Conservation (phyloP, 2,113 vertebrate species). For the Actenoides hombroni region DNA sequence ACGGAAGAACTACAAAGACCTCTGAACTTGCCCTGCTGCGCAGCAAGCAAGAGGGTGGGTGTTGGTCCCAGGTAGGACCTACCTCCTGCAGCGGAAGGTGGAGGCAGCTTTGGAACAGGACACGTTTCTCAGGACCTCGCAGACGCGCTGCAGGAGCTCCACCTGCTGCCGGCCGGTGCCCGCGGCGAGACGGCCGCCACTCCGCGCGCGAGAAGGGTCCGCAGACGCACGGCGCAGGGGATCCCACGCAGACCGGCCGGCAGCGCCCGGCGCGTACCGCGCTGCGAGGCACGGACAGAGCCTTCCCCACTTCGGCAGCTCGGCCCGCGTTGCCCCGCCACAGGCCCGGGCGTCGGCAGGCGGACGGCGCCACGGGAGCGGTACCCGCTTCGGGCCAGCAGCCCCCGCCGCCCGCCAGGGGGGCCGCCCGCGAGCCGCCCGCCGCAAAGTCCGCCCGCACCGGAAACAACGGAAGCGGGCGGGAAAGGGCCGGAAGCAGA, state of each 20-base stretch:
- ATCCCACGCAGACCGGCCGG: fast-evolving
- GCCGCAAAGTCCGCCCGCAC: no score
- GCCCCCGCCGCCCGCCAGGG: no score
- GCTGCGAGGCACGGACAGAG: fast-evolving
- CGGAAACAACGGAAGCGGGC: neutral
- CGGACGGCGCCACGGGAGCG: fast-evolving
- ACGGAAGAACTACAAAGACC: no score
- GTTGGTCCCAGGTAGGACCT: no score
- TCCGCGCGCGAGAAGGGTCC: fast-evolving
- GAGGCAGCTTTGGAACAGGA: fast-evolving
- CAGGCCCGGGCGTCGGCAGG: no score
- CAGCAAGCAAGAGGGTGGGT: fast-evolving
- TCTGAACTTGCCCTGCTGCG: fast-evolving
- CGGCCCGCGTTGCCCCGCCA: fast-evolving
- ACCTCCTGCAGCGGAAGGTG: fast-evolving
- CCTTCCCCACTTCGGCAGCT: fast-evolving
- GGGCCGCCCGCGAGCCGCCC: neutral
- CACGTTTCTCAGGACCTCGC: fast-evolving
- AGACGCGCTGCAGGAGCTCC: neutral
- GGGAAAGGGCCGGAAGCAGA: neutral
- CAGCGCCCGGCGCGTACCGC: no score
- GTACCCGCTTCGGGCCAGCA: neutral
- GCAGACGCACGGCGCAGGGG: fast-evolving
- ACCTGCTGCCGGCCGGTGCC: fast-evolving
- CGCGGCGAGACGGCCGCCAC: fast-evolving